A percentile compares a stretch with the other conserved stretches of the same genome.
These are phyloP conservation scores for Drosophila ustulata DNA, from an alignment of 2,888 invertebrate genomes.

Conservation along the genomic window DNA sequence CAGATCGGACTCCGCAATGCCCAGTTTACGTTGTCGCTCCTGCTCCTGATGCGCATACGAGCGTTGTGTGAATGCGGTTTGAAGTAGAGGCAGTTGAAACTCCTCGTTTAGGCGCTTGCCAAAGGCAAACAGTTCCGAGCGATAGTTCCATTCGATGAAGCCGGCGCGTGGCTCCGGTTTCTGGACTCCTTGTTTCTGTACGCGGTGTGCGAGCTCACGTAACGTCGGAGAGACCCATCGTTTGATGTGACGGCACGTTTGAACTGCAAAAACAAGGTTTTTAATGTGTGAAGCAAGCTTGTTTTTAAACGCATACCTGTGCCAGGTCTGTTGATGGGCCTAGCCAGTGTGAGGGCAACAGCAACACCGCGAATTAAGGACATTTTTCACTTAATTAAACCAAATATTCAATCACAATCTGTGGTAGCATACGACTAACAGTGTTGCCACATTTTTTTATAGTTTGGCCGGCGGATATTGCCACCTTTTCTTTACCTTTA, in stretches of 20 bases:
- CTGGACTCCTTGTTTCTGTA: constrained; percentile 87
- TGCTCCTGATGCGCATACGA: constrained; percentile 91
- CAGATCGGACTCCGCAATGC: constrained; percentile 87
- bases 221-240: constrained; percentile 91
- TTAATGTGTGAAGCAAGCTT: constrained; percentile 32
- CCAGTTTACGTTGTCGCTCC: constrained; percentile 89
- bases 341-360: constrained; percentile 32
- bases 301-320: constrained; percentile 36
- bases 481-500: not conserved
- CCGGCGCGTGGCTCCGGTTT: constrained; percentile 86
- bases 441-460: constrained; percentile 37
- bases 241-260: constrained; percentile 74
- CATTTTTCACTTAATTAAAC: constrained; percentile 40
- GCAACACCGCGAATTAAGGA: constrained; percentile 57
- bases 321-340: constrained; percentile 20
- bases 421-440: constrained; percentile 28
- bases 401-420: constrained; percentile 11
- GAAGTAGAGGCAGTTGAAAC: constrained; percentile 89
- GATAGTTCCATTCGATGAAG: constrained; percentile 94
- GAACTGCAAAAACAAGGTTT: constrained; percentile 29
- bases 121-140: constrained; percentile 95
- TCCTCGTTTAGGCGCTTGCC: constrained; percentile 93
- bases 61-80: constrained; percentile 91
- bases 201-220: constrained; percentile 87
- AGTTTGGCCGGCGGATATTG: not conserved